Evolutionary conservation across 2,113 vertebrate species (phyloP).

Genomic region (Prietella phreatophila): DNA sequence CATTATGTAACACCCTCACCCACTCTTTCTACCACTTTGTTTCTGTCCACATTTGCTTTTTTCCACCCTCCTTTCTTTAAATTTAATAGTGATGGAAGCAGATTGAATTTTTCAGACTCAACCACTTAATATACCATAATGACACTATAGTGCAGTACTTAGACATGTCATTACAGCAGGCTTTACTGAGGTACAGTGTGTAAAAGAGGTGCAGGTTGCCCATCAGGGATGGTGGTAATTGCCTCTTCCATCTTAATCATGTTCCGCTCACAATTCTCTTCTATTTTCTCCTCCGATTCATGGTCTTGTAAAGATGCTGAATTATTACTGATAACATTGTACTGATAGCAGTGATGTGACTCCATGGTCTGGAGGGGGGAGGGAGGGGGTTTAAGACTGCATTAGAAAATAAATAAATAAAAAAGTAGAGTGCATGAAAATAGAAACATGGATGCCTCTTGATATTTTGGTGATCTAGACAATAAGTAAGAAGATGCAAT

Average conservation of each 20-base stretch:
- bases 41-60: background rate
- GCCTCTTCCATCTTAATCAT: conserved; percentile 55
- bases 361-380: conserved; percentile 15
- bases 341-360: conserved; percentile 27
- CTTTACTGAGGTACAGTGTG: conserved; percentile 34
- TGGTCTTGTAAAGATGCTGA: conserved; percentile 40
- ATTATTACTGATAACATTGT: conserved; percentile 48
- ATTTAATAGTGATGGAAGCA: conserved; percentile 1
- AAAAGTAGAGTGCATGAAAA: background rate
- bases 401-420: conserved; percentile 41
- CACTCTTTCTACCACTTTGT: background rate
- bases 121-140: conserved; percentile 39
- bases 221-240: conserved; percentile 40
- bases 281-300: conserved; percentile 39
- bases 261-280: conserved; percentile 40
- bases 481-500: background rate
- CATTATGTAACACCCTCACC: background rate
- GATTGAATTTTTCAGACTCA: conserved; percentile 12
- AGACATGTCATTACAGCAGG: conserved; percentile 36
- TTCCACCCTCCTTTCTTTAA: background rate
- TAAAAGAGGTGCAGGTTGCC: conserved; percentile 27
- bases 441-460: background rate
- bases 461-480: background rate
- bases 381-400: background rate
- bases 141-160: conserved; percentile 31